Percentiles rank a stretch among this genome's conserved stretches.
These are phyloP conservation scores for Corbicula japonica DNA, from an alignment of 2,888 invertebrate species.

Conservation along the genomic window DNA sequence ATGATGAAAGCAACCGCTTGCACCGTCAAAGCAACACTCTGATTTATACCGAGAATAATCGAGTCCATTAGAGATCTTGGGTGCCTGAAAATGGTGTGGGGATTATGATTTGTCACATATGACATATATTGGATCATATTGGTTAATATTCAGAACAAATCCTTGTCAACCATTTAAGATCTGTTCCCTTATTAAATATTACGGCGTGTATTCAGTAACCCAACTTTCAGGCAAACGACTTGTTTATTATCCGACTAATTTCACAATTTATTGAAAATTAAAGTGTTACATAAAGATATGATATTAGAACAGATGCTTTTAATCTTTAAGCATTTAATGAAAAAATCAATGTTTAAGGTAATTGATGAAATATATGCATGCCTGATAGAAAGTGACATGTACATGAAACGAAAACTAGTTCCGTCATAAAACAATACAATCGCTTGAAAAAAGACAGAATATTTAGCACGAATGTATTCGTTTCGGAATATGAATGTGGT, in stretches of 20 bases:
- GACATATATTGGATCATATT: background rate
- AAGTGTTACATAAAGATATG: background rate
- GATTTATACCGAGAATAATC: slow-evolving; percentile 48
- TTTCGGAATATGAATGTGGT: too few species aligned
- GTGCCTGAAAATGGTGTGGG: slow-evolving; percentile 62
- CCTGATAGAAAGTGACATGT: too few species aligned
- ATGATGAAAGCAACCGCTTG: slow-evolving; percentile 37
- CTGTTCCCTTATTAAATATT: background rate
- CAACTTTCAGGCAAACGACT: background rate
- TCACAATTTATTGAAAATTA: background rate
- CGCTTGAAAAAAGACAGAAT: too few species aligned
- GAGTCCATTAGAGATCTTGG: slow-evolving; percentile 48
- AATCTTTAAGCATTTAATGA: too few species aligned
- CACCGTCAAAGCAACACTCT: slow-evolving; percentile 30
- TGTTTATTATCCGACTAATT: background rate
- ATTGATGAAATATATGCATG: too few species aligned
- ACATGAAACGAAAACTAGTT: too few species aligned
- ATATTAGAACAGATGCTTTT: too few species aligned
- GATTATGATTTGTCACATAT: background rate
- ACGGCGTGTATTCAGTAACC: background rate
- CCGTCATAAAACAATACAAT: too few species aligned
- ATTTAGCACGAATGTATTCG: too few species aligned
- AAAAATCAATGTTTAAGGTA: too few species aligned
- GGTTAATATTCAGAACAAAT: background rate
- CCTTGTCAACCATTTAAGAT: background rate